Evolutionary conservation across 2,113 vertebrate genomes (phyloP).

Genomic region (Ophthalmolycus amberensis): DNA sequence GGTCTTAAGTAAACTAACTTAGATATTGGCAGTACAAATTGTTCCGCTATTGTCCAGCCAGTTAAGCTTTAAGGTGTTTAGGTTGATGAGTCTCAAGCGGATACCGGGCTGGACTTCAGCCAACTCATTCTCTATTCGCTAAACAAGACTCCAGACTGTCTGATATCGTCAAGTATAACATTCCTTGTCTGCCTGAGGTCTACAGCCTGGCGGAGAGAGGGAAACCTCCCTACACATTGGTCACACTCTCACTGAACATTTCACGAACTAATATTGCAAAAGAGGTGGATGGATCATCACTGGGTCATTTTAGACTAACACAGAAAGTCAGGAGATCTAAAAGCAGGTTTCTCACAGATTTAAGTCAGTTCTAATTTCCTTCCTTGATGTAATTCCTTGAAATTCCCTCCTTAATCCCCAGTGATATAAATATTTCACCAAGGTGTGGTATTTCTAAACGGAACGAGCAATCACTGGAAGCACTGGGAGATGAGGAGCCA

Average conservation of each 20-base stretch:
- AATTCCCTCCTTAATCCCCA: slow-evolving; percentile 57
- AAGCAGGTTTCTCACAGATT: slow-evolving; percentile 25
- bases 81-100: slow-evolving; percentile 63
- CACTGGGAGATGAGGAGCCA: slow-evolving; percentile 58
- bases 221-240: slow-evolving; percentile 5
- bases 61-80: slow-evolving; percentile 73
- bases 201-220: slow-evolving; percentile 19
- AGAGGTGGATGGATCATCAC: slow-evolving; percentile 21
- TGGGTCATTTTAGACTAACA: slow-evolving; percentile 15
- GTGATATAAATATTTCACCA: slow-evolving; percentile 67
- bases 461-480: slow-evolving; percentile 69
- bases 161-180: slow-evolving; percentile 43
- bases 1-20: slow-evolving; percentile 62
- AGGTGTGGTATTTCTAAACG: slow-evolving; percentile 77
- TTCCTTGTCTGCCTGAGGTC: slow-evolving; percentile 48
- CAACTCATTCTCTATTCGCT: slow-evolving; percentile 62
- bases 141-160: slow-evolving; percentile 46
- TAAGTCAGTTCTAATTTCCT: slow-evolving; percentile 59
- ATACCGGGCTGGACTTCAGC: slow-evolving; percentile 51
- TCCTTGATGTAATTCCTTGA: slow-evolving; percentile 61
- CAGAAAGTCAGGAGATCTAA: neutral
- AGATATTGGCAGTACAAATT: slow-evolving; percentile 66
- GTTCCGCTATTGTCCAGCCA: slow-evolving; percentile 65
- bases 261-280: slow-evolving; percentile 21
- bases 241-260: slow-evolving; percentile 33